Conservation (phyloP, 2,113 vertebrate species). For the Lamprotornis superbus region DNA sequence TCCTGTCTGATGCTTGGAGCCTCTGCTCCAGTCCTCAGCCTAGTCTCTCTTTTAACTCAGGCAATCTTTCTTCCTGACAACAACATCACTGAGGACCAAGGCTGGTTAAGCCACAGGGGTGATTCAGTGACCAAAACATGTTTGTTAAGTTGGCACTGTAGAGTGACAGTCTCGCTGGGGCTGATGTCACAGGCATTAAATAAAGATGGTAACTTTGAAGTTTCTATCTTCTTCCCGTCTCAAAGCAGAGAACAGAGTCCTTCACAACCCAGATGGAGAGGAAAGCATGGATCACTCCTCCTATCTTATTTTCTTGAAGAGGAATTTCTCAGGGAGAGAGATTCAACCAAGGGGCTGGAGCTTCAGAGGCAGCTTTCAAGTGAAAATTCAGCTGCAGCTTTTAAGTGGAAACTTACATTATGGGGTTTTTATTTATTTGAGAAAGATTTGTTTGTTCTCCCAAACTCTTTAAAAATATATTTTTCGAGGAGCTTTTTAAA, state of each 20-base stretch:
- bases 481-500: neutral
- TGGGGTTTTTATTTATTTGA: neutral
- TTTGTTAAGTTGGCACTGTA: neutral
- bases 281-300: neutral
- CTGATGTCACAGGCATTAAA: neutral
- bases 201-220: neutral
- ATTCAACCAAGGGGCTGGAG: neutral
- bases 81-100: neutral
- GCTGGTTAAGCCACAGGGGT: neutral
- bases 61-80: neutral
- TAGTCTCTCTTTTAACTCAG: neutral
- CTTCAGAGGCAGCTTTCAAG: conserved; percentile 3
- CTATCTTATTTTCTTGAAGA: neutral
- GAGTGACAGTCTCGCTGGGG: neutral
- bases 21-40: neutral
- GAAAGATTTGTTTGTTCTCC: neutral
- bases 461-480: neutral
- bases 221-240: neutral
- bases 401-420: neutral
- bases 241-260: neutral
- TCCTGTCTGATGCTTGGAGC: neutral
- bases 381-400: conserved; percentile 11
- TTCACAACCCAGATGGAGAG: neutral
- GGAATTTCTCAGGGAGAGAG: neutral
- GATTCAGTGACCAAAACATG: neutral